Conservation (phyloP, 2,888 invertebrate species). For the Odontocerum albicorne region DNA sequence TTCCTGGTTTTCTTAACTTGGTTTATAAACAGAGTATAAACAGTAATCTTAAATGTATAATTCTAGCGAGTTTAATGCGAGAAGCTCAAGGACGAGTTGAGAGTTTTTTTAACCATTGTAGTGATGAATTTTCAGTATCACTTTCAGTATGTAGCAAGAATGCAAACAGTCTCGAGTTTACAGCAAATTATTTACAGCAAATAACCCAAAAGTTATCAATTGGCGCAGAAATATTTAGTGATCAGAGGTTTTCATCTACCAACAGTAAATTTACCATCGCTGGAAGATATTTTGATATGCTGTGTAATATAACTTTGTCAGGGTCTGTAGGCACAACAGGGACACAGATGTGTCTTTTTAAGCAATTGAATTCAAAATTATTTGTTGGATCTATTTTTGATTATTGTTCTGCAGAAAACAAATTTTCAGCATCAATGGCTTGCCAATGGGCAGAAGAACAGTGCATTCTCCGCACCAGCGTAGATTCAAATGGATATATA, state of each 20-base stretch:
- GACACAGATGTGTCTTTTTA: constrained; percentile 24
- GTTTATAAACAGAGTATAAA: constrained; percentile 20
- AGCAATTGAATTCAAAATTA: constrained; percentile 16
- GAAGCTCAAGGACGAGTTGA: constrained; percentile 20
- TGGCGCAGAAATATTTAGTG: constrained; percentile 25
- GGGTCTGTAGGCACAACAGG: constrained; percentile 24
- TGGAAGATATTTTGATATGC: constrained; percentile 21
- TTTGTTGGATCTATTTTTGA: constrained; percentile 25
- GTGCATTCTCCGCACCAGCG: constrained; percentile 7
- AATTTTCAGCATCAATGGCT: constrained; percentile 20
- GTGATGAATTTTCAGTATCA: constrained; percentile 25
- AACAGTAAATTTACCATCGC: constrained; percentile 16
- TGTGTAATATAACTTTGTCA: constrained; percentile 8
- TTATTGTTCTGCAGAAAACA: constrained; percentile 22
- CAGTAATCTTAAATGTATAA: constrained; percentile 18
- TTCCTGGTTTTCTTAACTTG: constrained; percentile 19
- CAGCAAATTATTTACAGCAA: constrained; percentile 23
- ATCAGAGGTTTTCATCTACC: constrained; percentile 6
- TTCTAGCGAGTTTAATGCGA: constrained; percentile 23
- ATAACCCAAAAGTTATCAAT: constrained; percentile 19
- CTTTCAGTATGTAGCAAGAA: constrained; percentile 17
- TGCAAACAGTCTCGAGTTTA: constrained; percentile 16
- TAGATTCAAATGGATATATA: constrained; percentile 24
- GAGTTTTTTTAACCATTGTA: constrained; percentile 25
- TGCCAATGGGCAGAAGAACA: constrained; percentile 25